phyloP scores from a whole-genome alignment of 2,113 vertebrate species.

The Lepidothrix coronata region DNA sequence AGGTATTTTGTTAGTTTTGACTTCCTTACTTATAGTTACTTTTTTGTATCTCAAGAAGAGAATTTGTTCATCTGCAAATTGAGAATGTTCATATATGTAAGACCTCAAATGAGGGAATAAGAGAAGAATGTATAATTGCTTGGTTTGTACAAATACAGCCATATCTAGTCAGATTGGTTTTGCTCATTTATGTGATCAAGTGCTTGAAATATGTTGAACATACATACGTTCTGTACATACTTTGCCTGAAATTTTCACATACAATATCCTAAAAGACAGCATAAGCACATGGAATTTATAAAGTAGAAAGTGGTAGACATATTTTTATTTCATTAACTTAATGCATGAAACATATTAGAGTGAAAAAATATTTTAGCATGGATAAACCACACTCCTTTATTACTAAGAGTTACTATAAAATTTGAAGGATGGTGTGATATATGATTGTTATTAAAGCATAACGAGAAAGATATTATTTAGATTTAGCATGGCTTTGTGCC shows the following conservation, averaged over 20 bases:
- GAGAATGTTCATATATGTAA: not conserved
- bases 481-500: not conserved
- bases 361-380: not conserved
- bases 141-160: not conserved
- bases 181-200: not conserved
- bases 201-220: not conserved
- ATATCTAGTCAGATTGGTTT: not conserved
- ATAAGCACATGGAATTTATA: not conserved
- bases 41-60: not conserved
- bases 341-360: not conserved
- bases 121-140: not conserved
- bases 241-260: not conserved
- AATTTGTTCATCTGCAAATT: not conserved
- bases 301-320: not conserved
- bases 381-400: not conserved
- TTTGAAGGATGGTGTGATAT: not conserved
- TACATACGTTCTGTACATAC: rapidly evolving
- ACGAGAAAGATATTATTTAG: not conserved
- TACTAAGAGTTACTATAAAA: not conserved
- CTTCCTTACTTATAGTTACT: not conserved
- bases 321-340: not conserved
- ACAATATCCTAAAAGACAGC: not conserved
- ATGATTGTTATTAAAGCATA: not conserved
- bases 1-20: not conserved
- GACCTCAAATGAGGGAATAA: not conserved